phyloP scores from a whole-genome alignment of 2,797 vertebrate species.

The Momotus momota region DNA sequence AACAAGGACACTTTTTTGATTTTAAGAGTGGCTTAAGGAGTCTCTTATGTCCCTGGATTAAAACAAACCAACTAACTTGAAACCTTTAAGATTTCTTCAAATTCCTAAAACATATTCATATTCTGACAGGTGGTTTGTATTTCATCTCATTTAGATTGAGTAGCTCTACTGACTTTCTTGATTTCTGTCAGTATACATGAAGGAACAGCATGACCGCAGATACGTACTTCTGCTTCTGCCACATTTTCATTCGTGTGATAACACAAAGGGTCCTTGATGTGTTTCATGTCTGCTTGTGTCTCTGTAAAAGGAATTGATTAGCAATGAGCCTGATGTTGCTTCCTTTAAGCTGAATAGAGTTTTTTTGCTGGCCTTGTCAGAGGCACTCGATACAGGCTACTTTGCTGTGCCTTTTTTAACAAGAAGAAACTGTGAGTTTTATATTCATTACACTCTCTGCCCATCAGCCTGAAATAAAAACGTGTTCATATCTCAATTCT shows the following conservation, averaged over 20 bases:
- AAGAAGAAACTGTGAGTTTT: not conserved
- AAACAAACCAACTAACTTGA: not conserved
- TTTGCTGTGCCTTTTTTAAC: not conserved
- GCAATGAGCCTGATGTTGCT: not conserved
- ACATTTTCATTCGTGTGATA: not conserved
- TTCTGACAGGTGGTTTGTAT: not conserved
- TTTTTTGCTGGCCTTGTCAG: not conserved
- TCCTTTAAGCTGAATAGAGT: not conserved
- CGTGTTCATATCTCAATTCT: not conserved
- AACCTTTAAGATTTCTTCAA: conserved; percentile 19
- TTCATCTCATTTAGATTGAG: not conserved
- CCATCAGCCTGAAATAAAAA: not conserved
- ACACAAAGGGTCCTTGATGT: not conserved
- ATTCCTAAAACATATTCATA: not conserved
- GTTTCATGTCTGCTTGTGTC: not conserved
- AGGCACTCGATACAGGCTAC: not conserved
- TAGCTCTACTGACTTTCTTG: not conserved
- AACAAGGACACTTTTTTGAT: not conserved
- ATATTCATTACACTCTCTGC: not conserved
- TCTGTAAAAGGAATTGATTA: not conserved
- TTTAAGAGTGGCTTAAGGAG: not conserved
- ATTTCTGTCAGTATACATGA: not conserved
- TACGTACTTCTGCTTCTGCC: not conserved
- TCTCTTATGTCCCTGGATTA: not conserved
- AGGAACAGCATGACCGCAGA: not conserved